phyloP scores from a whole-genome alignment of 2,797 vertebrate species.

The Mionectes olivaceus region DNA sequence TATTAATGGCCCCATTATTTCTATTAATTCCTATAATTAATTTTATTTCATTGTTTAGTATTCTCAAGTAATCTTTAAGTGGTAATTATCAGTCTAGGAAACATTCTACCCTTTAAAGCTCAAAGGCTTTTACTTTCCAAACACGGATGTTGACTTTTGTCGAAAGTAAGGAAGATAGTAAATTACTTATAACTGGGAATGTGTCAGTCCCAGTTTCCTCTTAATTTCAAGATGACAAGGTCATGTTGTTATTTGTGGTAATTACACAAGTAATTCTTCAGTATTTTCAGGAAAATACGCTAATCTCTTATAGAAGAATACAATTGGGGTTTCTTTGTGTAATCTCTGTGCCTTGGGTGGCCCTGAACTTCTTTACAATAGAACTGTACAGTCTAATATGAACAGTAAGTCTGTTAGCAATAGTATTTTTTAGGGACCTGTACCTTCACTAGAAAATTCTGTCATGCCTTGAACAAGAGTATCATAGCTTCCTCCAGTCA shows the following conservation, averaged over 20 bases:
- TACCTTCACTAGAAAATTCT: not conserved
- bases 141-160: not conserved
- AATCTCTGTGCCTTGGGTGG: not conserved
- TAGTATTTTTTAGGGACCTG: not conserved
- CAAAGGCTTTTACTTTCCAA: not conserved
- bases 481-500: not conserved
- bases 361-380: not conserved
- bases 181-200: not conserved
- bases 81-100: not conserved
- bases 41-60: not conserved
- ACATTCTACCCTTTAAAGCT: not conserved
- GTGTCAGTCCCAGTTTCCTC: not conserved
- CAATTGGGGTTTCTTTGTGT: not conserved
- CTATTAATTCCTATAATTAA: not conserved
- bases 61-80: not conserved
- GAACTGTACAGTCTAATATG: not conserved
- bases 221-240: not conserved
- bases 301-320: not conserved
- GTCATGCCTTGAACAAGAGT: not conserved
- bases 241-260: not conserved
- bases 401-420: not conserved
- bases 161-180: not conserved
- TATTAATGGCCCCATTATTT: no score
- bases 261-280: not conserved
- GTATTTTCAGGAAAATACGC: not conserved